Evolutionary conservation across 2,113 vertebrate genomes (phyloP), one percentile per base, ranked within the genome.

Genomic region (Ancistrus triradiatus): DNA sequence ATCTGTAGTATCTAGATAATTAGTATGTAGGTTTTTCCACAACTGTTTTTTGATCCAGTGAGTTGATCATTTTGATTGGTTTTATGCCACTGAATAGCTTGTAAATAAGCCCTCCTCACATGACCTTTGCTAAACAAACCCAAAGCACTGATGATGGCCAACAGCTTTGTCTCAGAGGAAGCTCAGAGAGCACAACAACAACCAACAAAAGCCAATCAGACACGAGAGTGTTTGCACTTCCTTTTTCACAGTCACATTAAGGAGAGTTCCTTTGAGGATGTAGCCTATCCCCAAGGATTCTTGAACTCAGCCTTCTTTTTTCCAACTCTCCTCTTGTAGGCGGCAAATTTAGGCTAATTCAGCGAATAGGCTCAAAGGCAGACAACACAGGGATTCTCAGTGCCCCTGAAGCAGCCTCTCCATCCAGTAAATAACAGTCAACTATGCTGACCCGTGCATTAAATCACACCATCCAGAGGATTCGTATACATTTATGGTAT

Each of bases 191-290:
- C 42, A 53, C 55, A 59, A 58, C 14, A 66, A 66, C 64, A 66
- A 58, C 43, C 17, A 48, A 48, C 63, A 58, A 58, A 49, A 66
- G 53, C 63, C 63, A 66, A 66, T 66, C 64, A 66, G 53, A 59
- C 44, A 46, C 17, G 35, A 63, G 24, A 42, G 31, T 28, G 15
- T 14, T 2, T 40, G 31, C 21, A 50, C 46, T 50, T 66, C 64
- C 55, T 66, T 15, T 46, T 37, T 56, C 28, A 63, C 25, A 58
- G 46, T 59, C 51, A 18, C 64, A 62, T 59, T 51, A 68, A 57
- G 17, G 37, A 19, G 61, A 31, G 38, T 17, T 63, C 31, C 63
- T 62, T 21, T 17, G 15, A 33, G 44, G 38, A 68, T 37, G 43
- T 19, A 44, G 28, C 7, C 27, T 57, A 22, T 58, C 59, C 46